phyloP scores from a whole-genome alignment of 2,113 vertebrate species.

The Macroglossus sobrinus region DNA sequence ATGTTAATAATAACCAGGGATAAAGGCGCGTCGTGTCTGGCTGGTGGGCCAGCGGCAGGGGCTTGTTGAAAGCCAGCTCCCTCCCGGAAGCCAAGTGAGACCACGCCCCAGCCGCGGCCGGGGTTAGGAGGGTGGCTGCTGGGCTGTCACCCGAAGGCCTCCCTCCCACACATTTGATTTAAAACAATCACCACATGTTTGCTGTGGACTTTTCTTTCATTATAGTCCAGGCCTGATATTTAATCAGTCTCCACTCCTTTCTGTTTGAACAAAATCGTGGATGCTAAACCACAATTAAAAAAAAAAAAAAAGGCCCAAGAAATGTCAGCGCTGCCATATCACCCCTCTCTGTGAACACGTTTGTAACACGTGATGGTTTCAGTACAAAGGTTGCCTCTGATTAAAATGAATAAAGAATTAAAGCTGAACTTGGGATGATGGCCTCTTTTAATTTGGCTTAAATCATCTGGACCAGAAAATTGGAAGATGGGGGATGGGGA shows the following conservation, averaged over 20 bases:
- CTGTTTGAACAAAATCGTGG: slow-evolving; percentile 82
- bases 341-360: slow-evolving; percentile 75
- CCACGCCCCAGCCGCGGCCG: slow-evolving; percentile 55
- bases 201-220: slow-evolving; percentile 85
- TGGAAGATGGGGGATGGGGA: slow-evolving; percentile 30
- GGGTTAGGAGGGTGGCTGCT: slow-evolving; percentile 75
- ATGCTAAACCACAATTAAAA: slow-evolving; percentile 75
- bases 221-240: slow-evolving; percentile 85
- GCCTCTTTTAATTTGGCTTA: slow-evolving; percentile 74
- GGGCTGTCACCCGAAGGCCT: slow-evolving; percentile 80
- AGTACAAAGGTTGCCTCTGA: slow-evolving; percentile 80
- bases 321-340: slow-evolving; percentile 78
- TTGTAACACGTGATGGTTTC: slow-evolving; percentile 68
- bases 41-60: slow-evolving; percentile 49
- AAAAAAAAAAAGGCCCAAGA: slow-evolving; percentile 65
- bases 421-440: slow-evolving; percentile 77
- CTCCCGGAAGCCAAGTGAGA: slow-evolving; percentile 68
- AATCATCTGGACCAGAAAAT: slow-evolving; percentile 55
- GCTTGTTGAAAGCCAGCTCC: slow-evolving; percentile 66
- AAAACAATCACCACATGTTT: slow-evolving; percentile 84
- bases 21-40: slow-evolving; percentile 18
- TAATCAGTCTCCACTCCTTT: slow-evolving; percentile 82
- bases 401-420: slow-evolving; percentile 86
- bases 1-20: not conserved
- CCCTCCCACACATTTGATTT: slow-evolving; percentile 65